Evolutionary conservation across 1,140 invertebrate genomes (phyloP).

Genomic region (Heliconius melpomene): DNA sequence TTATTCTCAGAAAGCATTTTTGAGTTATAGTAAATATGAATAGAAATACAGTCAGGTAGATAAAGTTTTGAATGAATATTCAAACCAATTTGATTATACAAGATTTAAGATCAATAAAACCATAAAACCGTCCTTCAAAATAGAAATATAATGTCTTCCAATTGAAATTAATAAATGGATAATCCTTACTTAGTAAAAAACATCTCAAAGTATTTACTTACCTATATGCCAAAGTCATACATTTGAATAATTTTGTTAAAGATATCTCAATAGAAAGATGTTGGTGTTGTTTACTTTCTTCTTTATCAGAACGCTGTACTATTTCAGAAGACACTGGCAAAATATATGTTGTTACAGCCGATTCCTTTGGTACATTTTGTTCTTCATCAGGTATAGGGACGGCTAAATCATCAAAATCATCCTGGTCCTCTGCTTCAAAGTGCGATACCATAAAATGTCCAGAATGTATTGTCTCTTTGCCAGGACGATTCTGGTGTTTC

Average conservation of each 20-base stretch:
- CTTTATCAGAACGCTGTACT: slow-evolving; percentile 70
- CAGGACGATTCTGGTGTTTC: slow-evolving; percentile 64
- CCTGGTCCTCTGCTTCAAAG: slow-evolving; percentile 95
- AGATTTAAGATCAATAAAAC: neutral
- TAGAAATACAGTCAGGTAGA: neutral
- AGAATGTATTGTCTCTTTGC: slow-evolving; percentile 94
- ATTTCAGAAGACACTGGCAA: slow-evolving; percentile 60
- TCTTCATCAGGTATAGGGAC: slow-evolving; percentile 87
- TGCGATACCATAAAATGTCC: slow-evolving; percentile 99
- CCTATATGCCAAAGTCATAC: slow-evolving; percentile 98
- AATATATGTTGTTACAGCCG: slow-evolving; percentile 74
- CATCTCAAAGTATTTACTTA: slow-evolving; percentile 65
- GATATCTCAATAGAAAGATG: slow-evolving; percentile 95
- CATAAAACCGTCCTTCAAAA: neutral
- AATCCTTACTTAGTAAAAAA: neutral
- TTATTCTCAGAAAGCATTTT: slow-evolving; percentile 47
- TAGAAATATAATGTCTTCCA: neutral
- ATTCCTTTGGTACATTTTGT: slow-evolving; percentile 69
- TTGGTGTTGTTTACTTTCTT: slow-evolving; percentile 81
- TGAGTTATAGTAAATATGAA: neutral
- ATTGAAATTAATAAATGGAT: neutral
- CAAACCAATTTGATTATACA: neutral
- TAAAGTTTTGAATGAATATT: neutral
- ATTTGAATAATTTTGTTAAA: slow-evolving; percentile 96
- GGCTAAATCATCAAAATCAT: slow-evolving; percentile 91